Conservation (phyloP, 1,140 invertebrate species). For the Oryctes rhinoceros region DNA sequence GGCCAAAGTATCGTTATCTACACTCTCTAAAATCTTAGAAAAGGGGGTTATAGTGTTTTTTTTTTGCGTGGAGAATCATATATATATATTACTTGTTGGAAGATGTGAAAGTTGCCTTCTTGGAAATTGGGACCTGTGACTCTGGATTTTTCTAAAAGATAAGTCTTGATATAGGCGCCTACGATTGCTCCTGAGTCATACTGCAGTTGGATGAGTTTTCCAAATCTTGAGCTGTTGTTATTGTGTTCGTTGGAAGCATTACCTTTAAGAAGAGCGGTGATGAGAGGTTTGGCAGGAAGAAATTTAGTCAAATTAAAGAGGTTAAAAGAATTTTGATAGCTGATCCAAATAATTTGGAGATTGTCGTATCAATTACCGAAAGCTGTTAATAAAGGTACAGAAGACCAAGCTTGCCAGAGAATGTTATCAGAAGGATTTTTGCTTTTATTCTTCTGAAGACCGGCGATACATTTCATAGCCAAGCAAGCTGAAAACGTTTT, state of each 20-base stretch:
- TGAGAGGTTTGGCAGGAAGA: background rate
- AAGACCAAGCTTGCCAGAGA: slow-evolving; percentile 44
- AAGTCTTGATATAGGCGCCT: slow-evolving; percentile 39
- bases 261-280: slow-evolving; percentile 9
- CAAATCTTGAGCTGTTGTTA: slow-evolving; percentile 42
- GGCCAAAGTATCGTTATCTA: slow-evolving; percentile 21
- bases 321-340: background rate
- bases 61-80: background rate
- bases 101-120: slow-evolving; percentile 42
- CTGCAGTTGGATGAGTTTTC: slow-evolving; percentile 37
- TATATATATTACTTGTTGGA: slow-evolving; percentile 5
- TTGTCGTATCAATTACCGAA: slow-evolving; percentile 42
- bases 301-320: slow-evolving; percentile 1
- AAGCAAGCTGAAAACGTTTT: slow-evolving; percentile 62
- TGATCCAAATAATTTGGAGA: background rate
- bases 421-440: slow-evolving; percentile 8
- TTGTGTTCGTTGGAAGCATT: slow-evolving; percentile 39
- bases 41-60: background rate
- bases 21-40: slow-evolving; percentile 37
- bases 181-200: slow-evolving; percentile 28
- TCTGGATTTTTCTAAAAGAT: slow-evolving; percentile 37
- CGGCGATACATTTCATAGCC: slow-evolving; percentile 60
- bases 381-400: slow-evolving; percentile 45
- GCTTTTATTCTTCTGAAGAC: background rate
- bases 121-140: slow-evolving; percentile 28